Evolutionary conservation across 2,113 vertebrate genomes (phyloP).

Genomic region (Cygnus atratus): DNA sequence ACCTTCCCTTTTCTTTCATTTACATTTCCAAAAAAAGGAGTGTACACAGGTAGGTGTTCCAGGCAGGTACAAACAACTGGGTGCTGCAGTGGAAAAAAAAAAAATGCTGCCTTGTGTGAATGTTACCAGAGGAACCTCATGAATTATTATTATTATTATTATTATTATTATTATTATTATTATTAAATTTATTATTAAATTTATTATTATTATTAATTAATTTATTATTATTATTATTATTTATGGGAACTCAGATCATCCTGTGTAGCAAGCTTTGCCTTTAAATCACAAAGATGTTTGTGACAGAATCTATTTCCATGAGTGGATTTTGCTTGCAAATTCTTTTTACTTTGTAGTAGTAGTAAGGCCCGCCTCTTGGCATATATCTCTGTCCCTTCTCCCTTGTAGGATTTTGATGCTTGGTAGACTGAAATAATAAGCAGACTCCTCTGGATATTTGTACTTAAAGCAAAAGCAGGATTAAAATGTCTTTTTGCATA

Average conservation of each 20-base stretch:
- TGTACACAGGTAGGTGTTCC: background rate
- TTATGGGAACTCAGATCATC: background rate
- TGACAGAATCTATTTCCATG: background rate
- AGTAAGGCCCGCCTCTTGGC: background rate
- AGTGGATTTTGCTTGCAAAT: background rate
- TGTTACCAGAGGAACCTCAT: fast-evolving
- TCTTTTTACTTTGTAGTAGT: background rate
- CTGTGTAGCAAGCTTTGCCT: background rate
- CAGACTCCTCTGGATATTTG: background rate
- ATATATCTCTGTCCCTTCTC: background rate
- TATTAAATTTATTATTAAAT: too few species aligned
- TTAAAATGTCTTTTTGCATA: background rate
- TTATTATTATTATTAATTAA: background rate
- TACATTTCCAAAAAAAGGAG: background rate
- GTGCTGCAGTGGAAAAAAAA: background rate
- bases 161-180: background rate
- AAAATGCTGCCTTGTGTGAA: background rate
- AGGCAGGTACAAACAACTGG: background rate
- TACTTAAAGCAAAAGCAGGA: background rate
- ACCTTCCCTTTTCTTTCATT: slow-evolving; percentile 14
- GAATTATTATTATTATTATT: background rate
- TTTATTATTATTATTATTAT: background rate
- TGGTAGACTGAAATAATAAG: background rate
- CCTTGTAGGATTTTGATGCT: background rate
- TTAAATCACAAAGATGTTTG: background rate